Evolutionary conservation across 2,888 invertebrate genomes (phyloP).

Genomic region (Pachymerium ferrugineum): DNA sequence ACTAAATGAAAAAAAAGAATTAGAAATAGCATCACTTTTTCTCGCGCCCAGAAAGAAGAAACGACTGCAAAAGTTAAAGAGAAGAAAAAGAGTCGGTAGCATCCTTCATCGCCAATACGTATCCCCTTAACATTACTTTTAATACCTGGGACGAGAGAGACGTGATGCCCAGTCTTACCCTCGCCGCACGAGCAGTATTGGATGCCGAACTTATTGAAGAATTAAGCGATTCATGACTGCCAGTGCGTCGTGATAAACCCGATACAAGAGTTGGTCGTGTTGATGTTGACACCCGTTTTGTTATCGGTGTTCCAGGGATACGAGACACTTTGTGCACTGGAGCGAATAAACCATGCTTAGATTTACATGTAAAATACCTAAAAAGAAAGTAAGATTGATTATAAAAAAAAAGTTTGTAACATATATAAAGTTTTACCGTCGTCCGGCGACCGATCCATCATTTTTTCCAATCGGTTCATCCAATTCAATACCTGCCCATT

Average conservation of each 20-base stretch:
- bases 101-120: neutral
- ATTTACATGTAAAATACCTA: slow-evolving; percentile 90
- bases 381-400: too few relatives aligned
- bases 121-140: neutral
- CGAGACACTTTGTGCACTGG: slow-evolving; percentile 83
- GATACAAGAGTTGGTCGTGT: slow-evolving; percentile 42
- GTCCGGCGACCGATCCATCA: slow-evolving; percentile 87
- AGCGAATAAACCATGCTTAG: slow-evolving; percentile 87
- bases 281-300: slow-evolving; percentile 52
- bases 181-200: slow-evolving; percentile 48
- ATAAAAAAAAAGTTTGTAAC: neutral
- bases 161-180: slow-evolving; percentile 73
- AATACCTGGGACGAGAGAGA: slow-evolving; percentile 50
- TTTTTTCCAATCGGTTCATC: slow-evolving; percentile 93
- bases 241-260: slow-evolving; percentile 51
- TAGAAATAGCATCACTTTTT: neutral
- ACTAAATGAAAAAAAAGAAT: neutral
- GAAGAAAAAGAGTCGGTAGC: slow-evolving; percentile 20
- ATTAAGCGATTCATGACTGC: slow-evolving; percentile 74
- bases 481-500: slow-evolving; percentile 94
- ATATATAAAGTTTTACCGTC: slow-evolving; percentile 58
- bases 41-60: neutral
- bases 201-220: slow-evolving; percentile 68
- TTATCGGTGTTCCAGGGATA: slow-evolving; percentile 60
- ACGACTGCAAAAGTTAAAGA: neutral